Conservation (phyloP, 2,797 vertebrate genomes). For the Labeo calbasu region DNA sequence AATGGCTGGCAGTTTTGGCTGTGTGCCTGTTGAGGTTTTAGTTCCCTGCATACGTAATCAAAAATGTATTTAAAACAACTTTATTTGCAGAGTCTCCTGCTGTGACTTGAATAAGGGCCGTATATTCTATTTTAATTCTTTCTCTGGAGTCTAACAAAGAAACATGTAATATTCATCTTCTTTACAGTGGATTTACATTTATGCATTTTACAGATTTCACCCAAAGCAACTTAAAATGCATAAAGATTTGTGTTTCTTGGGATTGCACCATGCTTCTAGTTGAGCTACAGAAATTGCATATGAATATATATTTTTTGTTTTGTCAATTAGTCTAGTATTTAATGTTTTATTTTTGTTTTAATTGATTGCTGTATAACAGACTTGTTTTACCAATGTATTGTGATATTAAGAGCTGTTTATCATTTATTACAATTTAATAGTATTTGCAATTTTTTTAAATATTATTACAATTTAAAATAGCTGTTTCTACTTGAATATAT, state of each 20-base stretch:
- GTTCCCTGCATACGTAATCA: neutral
- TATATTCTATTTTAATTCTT: neutral
- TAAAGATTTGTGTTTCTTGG: neutral
- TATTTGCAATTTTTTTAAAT: too few relatives aligned
- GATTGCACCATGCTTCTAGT: neutral
- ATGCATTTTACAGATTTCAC: neutral
- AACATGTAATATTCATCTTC: neutral
- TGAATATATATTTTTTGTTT: neutral
- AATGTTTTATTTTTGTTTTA: neutral
- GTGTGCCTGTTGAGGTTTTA: neutral
- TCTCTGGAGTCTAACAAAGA: neutral
- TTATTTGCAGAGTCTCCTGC: slow-evolving; percentile 5
- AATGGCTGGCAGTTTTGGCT: neutral
- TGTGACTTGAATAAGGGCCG: slow-evolving; percentile 12
- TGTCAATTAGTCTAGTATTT: neutral
- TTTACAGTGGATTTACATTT: neutral
- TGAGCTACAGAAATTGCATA: neutral
- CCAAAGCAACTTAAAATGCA: neutral
- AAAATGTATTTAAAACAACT: neutral
- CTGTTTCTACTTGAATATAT: too few relatives aligned
- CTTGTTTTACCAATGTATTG: too few relatives aligned
- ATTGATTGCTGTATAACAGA: neutral
- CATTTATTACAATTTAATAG: too few relatives aligned
- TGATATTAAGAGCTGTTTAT: too few relatives aligned
- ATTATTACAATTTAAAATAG: too few relatives aligned